Percentiles rank a stretch among this genome's conserved stretches.
phyloP scores from a whole-genome alignment of 2,797 vertebrate species.

The Pseudocheirus occidentalis region DNA sequence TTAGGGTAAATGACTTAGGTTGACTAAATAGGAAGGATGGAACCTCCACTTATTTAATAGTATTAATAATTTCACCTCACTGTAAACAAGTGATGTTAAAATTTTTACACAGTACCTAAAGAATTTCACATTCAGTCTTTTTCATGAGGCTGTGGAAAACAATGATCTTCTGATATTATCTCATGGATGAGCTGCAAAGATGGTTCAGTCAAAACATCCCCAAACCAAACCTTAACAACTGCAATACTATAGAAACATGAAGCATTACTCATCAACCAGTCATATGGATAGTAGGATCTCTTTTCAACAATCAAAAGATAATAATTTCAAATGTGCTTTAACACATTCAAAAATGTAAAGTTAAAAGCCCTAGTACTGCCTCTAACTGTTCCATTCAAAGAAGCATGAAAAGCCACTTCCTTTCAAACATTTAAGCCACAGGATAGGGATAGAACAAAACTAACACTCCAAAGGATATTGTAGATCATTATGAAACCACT shows the following conservation, averaged over 20 bases:
- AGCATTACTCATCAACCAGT: not conserved
- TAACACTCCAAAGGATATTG: not conserved
- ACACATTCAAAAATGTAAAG: not conserved
- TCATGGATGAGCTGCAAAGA: constrained; percentile 39
- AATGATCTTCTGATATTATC: constrained; percentile 40
- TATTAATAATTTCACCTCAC: constrained; percentile 37
- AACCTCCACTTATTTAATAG: constrained; percentile 32
- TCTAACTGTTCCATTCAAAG: not conserved
- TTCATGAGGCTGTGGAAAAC: constrained; percentile 1
- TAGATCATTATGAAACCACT: not conserved
- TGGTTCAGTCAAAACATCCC: constrained; percentile 8
- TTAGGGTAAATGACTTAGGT: constrained; percentile 34
- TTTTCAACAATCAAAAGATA: constrained; percentile 49
- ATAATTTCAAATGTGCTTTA: constrained; percentile 20
- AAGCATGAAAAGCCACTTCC: not conserved
- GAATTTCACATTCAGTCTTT: constrained; percentile 33
- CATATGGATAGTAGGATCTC: not conserved
- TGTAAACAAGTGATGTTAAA: constrained; percentile 52
- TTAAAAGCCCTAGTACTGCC: not conserved
- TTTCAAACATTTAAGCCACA: not conserved
- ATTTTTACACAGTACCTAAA: constrained; percentile 13
- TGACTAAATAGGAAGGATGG: constrained; percentile 46
- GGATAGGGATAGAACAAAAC: not conserved
- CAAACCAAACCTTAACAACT: constrained; percentile 10
- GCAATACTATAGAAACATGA: not conserved